A percentile compares a stretch with the other conserved stretches of the same genome.
phyloP scores from a whole-genome alignment of 2,797 vertebrate species.

The Malurus leucopterus region DNA sequence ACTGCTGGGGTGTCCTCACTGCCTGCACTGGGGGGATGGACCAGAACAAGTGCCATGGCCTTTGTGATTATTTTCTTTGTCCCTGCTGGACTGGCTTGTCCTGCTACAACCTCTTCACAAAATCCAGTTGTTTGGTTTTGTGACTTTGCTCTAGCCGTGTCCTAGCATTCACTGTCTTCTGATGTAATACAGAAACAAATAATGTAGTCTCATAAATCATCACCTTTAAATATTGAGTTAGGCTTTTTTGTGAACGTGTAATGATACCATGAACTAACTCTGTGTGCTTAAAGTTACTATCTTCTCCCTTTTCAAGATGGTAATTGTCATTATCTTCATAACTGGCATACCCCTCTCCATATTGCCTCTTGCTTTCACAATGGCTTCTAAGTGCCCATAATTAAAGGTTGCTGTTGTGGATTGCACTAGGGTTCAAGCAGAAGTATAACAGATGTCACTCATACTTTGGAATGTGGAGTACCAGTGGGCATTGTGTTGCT shows the following conservation, averaged over 20 bases:
- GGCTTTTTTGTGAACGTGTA: neutral
- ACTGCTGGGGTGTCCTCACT: fast-evolving
- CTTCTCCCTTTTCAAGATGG: neutral
- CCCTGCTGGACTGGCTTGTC: neutral
- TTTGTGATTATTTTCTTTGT: neutral
- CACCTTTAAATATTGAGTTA: neutral
- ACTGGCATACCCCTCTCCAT: fast-evolving
- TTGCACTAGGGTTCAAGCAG: neutral
- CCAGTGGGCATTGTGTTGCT: neutral
- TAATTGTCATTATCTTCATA: neutral
- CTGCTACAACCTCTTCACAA: neutral
- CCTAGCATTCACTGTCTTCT: neutral
- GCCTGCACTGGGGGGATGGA: fast-evolving
- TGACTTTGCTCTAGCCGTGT: neutral
- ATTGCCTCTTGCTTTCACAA: neutral
- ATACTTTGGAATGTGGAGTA: neutral
- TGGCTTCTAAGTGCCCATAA: neutral
- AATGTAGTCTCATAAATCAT: neutral
- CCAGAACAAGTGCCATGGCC: neutral
- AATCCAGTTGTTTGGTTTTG: neutral
- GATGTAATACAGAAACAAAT: neutral
- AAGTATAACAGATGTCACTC: neutral
- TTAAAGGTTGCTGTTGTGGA: neutral
- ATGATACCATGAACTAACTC: neutral
- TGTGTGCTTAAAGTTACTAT: neutral